Base-by-base conservation (phyloP, 1,140 invertebrate genomes). In the Euwallacea fornicatus region DNA sequence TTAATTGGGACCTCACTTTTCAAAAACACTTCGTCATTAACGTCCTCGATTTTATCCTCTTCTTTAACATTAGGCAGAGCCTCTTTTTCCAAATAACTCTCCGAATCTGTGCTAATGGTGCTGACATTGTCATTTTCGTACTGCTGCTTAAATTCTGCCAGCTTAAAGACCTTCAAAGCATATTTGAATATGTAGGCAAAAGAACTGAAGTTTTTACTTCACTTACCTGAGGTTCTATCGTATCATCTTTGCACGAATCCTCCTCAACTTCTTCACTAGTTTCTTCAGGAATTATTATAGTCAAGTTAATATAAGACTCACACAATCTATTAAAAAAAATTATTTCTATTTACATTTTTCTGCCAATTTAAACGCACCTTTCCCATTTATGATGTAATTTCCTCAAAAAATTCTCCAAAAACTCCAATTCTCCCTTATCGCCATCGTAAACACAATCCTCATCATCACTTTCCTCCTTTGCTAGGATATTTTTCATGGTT, bases 401-500 rank as follows among this genome's bases (percentile, higher is more conserved):
- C 65, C 71, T 76, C 68, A 78, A 79, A 74, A 73, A 84, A 76
- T 72, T 79, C 84, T 85, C 84, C 16, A 85, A 79, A 55, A 84
- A 83, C 67, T 84, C 83, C 43, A 85, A 74, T 66, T 85, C 83
- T 16, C 80, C 83, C 15, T 79, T 79, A 77, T 80, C 82, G 13
- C 47, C 42, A 42, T 65, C 50, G 6, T 16, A 9, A 7, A n/a
- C 16, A 21, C 16, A 6, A 15, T 41, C 59, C 11, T 16, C 41
- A 85, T 86, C 73, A 83, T 85, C 76, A 84, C 83, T 42, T 82
- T 84, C 72, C 83, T 84, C 73, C 80, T 85, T 71, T 81, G 81
- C 85, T 8, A 93, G 76, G 47, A 92, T 86, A 59, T 84, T 85
- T 54, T 90, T 88, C 7, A 92, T 84, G 53, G 87, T 86, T 50